A percentile compares a stretch with the other conserved stretches of the same genome.
Conservation (phyloP, 2,888 invertebrate genomes). For the Drosophila sordidula region DNA sequence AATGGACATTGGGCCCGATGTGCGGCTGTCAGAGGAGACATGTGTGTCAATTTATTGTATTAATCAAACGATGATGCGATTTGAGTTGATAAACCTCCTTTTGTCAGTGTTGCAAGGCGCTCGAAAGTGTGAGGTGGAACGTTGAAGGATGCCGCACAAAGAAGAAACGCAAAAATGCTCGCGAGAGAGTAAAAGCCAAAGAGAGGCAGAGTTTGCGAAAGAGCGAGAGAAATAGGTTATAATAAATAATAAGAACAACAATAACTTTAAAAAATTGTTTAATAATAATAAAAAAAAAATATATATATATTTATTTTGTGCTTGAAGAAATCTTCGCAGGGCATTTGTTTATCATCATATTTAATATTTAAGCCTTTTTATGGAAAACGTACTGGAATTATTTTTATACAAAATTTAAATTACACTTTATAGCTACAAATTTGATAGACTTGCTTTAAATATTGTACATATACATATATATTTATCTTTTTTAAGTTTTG, state of each 20-base stretch:
- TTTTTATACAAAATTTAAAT: constrained; percentile 72
- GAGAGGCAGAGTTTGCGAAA: not conserved
- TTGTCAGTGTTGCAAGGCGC: not conserved
- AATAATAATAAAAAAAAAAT: too few relatives aligned
- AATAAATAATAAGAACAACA: not conserved
- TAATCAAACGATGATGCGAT: constrained; percentile 35
- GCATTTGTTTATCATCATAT: constrained; percentile 40
- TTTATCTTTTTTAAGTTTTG: constrained; percentile 11
- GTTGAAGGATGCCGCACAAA: not conserved
- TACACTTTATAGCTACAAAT: constrained; percentile 60
- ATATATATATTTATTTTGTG: too few relatives aligned
- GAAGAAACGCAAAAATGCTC: not conserved
- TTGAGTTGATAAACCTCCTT: not conserved
- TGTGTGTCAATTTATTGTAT: constrained; percentile 35
- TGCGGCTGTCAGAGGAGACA: constrained; percentile 25
- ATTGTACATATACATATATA: constrained; percentile 43
- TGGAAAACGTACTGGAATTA: constrained; percentile 58
- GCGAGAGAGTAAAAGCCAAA: not conserved
- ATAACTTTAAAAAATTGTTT: too few relatives aligned
- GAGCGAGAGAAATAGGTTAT: not conserved
- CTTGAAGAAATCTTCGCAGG: too few relatives aligned
- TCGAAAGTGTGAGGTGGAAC: not conserved
- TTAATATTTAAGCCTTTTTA: constrained; percentile 76
- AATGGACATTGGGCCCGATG: constrained; percentile 49
- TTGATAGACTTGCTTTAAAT: constrained; percentile 50